phyloP scores from a whole-genome alignment of 2,113 vertebrate species.

The Sylvicapra grimmia region DNA sequence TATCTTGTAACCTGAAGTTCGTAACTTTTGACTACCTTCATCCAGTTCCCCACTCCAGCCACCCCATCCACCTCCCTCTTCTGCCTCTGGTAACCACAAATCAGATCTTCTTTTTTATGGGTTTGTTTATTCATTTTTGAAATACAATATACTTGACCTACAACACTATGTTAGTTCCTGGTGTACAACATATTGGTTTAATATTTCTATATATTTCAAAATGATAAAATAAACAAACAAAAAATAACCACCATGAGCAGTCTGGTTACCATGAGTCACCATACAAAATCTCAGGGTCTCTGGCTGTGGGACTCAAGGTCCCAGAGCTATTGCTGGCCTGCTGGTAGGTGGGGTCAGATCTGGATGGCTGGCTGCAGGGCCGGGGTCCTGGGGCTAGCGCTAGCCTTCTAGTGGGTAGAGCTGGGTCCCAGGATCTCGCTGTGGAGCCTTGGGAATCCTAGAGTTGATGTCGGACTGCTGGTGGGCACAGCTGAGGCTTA shows the following conservation, averaged over 20 bases:
- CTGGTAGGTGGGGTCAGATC: neutral
- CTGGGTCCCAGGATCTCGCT: neutral
- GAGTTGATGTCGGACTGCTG: neutral
- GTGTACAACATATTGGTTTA: neutral
- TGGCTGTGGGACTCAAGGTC: neutral
- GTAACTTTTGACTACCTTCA: neutral
- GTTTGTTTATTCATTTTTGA: neutral
- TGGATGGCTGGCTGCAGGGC: neutral
- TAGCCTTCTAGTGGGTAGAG: neutral
- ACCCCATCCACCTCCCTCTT: accelerated
- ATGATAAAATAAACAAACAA: neutral
- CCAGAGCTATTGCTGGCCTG: neutral
- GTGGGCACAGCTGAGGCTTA: neutral
- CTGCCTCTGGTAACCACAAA: neutral
- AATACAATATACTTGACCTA: neutral
- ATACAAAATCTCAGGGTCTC: neutral
- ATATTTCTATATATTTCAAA: neutral
- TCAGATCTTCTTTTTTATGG: neutral
- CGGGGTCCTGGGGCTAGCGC: accelerated
- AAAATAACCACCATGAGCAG: neutral
- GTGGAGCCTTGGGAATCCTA: neutral
- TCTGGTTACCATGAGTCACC: neutral
- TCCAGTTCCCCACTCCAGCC: accelerated
- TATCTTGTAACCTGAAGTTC: neutral
- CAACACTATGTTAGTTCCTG: neutral